phyloP scores from a whole-genome alignment of 2,797 vertebrate genomes.

The Ctenopoma multispine region DNA sequence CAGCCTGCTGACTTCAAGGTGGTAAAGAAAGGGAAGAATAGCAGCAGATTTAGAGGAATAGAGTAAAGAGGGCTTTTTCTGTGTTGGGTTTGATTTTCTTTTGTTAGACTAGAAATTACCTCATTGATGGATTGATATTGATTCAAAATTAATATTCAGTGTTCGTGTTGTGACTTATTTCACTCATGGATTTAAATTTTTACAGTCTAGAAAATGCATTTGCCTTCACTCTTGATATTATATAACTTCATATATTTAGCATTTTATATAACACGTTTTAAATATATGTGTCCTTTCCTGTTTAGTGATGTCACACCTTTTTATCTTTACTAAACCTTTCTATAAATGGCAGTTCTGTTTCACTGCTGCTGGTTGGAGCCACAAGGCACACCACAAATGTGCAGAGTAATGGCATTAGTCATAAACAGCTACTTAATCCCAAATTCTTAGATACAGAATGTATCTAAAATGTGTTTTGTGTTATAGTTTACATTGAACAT shows the following conservation, averaged over 20 bases:
- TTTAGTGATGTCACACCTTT: not conserved
- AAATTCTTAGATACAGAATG: constrained; percentile 23
- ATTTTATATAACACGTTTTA: not conserved
- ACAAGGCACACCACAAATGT: constrained; percentile 13
- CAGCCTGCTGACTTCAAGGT: constrained; percentile 1
- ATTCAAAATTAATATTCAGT: constrained; percentile 11
- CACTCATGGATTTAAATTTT: not conserved
- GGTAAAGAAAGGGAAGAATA: not conserved
- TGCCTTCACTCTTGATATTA: not conserved
- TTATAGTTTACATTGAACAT: constrained; percentile 65
- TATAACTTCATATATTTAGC: not conserved
- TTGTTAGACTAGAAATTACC: not conserved
- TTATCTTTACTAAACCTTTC: constrained; percentile 8
- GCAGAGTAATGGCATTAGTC: constrained; percentile 59
- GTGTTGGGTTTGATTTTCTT: constrained; percentile 3
- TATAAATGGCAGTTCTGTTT: constrained; percentile 19
- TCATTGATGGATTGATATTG: constrained; percentile 13
- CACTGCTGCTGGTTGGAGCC: not conserved
- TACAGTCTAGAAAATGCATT: not conserved
- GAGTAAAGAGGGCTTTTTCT: too few species aligned
- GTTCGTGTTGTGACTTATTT: constrained; percentile 14
- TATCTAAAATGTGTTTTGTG: constrained; percentile 56
- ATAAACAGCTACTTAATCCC: constrained; percentile 59
- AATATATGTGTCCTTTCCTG: not conserved
- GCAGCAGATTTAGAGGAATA: not conserved